phyloP scores from a whole-genome alignment of 1,140 invertebrate species.

The Tetramorium parvispinum region DNA sequence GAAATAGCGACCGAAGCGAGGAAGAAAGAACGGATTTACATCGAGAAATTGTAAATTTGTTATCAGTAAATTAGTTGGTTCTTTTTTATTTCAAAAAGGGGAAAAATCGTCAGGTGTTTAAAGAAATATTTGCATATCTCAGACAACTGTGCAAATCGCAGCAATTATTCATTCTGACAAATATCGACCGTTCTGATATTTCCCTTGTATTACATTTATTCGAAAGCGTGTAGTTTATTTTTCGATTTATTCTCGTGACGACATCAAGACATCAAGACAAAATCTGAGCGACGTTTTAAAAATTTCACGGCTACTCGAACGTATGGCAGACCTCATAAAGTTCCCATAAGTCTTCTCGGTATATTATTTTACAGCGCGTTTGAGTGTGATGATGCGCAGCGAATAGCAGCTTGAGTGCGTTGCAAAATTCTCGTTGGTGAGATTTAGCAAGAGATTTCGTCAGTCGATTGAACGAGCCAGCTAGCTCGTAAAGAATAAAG shows the following conservation, averaged over 20 bases:
- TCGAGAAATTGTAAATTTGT: constrained; percentile 19
- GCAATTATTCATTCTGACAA: background rate
- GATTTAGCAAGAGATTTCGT: constrained; percentile 11
- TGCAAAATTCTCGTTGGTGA: constrained; percentile 45
- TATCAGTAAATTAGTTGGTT: background rate
- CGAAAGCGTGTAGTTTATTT: constrained; percentile 1
- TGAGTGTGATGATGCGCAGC: constrained; percentile 22
- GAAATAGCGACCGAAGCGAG: constrained; percentile 19
- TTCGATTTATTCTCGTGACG: background rate
- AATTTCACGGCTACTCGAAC: constrained; percentile 39
- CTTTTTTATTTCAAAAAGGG: background rate
- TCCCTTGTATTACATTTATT: background rate
- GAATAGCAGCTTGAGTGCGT: background rate
- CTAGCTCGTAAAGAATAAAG: constrained; percentile 57
- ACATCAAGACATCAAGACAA: background rate
- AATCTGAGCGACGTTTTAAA: constrained; percentile 28
- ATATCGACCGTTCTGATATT: background rate
- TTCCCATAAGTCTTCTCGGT: constrained; percentile 24
- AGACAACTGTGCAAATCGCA: background rate
- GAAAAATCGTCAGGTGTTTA: background rate
- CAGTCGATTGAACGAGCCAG: constrained; percentile 32
- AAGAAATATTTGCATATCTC: background rate
- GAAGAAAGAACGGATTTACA: background rate
- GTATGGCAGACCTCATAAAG: constrained; percentile 37
- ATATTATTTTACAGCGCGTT: constrained; percentile 52